Base-by-base conservation (phyloP, 2,888 invertebrate genomes). In the Eupithecia exiguata region DNA sequence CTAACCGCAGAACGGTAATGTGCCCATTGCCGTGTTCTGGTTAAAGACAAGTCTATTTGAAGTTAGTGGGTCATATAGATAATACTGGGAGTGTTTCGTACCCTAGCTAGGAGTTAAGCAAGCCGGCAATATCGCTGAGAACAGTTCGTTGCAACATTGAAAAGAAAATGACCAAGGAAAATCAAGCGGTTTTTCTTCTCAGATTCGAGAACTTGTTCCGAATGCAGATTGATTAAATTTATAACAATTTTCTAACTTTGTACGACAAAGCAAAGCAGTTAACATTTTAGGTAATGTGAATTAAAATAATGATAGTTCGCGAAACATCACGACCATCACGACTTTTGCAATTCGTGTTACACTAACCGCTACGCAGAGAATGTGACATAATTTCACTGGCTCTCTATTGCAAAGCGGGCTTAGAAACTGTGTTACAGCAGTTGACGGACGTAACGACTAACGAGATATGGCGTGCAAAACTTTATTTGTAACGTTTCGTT, bases 361-460 rank as follows among this genome's bases (percentile, higher is more conserved):
- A 86, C 81, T 87, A 86, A 85, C 85, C 83, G 82, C 86, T 86
- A 84, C 82, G 83, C 83, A 82, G 85, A 85, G 84, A 87, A 87
- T 88, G 88, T 89, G 88, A 89, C 89, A 88, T 89, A 89, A 89
- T 88, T 87, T 85, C 81, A 82, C 84, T 84, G 82, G 84, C 83
- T 84, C 82, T 80, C 83, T 80, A 80, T 78, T 80, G 78, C 81
- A 74, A 74, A 74, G 83, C 80, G 79, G 83, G 81, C 84, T 83
- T 84, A 83, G 83, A 84, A 86, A 85, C 82, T 84, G 78, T 78
- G 78, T 79, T 80, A 78, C 81, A 79, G 80, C 79, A 80, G 77
- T 74, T 76, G 65, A 76, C 71, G 72, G 67, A 77, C 74, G 77
- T 76, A 77, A 79, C 73, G 38, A 38, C 38, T 7, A 38, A 38